Conservation (phyloP, 2,113 vertebrate species). For the Strix uralensis region DNA sequence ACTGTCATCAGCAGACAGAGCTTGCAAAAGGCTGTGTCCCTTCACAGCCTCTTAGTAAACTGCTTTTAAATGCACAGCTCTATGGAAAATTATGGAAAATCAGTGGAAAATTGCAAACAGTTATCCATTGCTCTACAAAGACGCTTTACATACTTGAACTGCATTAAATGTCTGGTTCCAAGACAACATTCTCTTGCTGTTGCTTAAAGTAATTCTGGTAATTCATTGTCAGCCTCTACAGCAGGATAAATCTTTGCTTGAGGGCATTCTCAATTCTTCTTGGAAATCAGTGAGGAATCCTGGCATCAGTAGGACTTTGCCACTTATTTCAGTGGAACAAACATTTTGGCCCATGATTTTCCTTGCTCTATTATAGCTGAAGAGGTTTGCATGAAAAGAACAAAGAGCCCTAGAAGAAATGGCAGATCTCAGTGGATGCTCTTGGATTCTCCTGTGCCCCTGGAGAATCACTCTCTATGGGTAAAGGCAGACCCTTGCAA, state of each 20-base stretch:
- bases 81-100: background rate
- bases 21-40: background rate
- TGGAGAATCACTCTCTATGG: background rate
- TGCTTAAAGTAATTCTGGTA: background rate
- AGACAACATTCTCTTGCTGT: background rate
- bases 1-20: background rate
- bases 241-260: background rate
- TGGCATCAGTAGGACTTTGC: background rate
- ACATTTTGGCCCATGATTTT: background rate
- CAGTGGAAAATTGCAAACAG: background rate
- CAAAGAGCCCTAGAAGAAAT: background rate
- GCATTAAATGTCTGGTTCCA: background rate
- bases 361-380: background rate
- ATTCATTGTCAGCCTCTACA: background rate
- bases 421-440: background rate
- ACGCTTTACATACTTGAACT: background rate
- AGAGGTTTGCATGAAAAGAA: background rate
- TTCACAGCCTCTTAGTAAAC: background rate
- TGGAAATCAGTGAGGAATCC: background rate
- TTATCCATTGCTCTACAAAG: conserved; percentile 9
- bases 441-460: background rate
- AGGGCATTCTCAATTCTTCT: background rate
- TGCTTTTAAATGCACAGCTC: background rate
- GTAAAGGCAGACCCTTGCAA: background rate
- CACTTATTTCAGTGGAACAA: background rate